Base-by-base conservation (phyloP, 2,113 vertebrate species). In the Alces alces region DNA sequence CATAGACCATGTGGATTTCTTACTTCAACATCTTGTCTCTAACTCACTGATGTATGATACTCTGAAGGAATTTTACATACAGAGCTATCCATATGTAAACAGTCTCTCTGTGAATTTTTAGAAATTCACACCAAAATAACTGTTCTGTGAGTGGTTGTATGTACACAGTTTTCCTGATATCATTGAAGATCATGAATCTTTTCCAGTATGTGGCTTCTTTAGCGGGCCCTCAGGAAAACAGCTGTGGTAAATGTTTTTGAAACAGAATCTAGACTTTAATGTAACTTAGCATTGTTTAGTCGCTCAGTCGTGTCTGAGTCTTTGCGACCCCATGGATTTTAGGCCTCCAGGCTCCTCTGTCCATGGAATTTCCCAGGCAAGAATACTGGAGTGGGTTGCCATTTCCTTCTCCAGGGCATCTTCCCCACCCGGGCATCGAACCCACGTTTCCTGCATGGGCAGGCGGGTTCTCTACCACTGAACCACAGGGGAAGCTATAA, bases 261-360 rank as follows among this genome's bases (percentile, higher is more conserved):
- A 66, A 84, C 9, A 66, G 21, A 87, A 58, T 61, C 61, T 87
- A 45, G 25, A 94, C 30, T 45, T 45, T 45, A 79, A 50, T 1
- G 4, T 57, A 64, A 54, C 3, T 57, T 85, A 64, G 13, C 21
- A 1, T 73, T 70, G 64, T 66, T 66, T 19, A 66, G 64, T 36
- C 4, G 0, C 64, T 73, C 19, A 73, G 36, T 39, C 1, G 0
- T 39, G 36, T 39, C 36, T 0, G 1, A 73, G 10, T 39, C 21
- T 66, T 66, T 39, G 66, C 2, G 11, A 12, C 36, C 36, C 11
- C 21, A 0, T 73, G 66, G 10, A 23, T 73, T 36, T 39, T 39
- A 25, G n/a, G 2, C 66, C 66, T 36, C 19, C 66, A 73, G 21
- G 66, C 36, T 73, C 36, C 66, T 39, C 19, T 73, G 10, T 39